These are phyloP conservation scores for Ageneiosus marmoratus DNA, from an alignment of 2,113 vertebrate species.

Conservation along the genomic window DNA sequence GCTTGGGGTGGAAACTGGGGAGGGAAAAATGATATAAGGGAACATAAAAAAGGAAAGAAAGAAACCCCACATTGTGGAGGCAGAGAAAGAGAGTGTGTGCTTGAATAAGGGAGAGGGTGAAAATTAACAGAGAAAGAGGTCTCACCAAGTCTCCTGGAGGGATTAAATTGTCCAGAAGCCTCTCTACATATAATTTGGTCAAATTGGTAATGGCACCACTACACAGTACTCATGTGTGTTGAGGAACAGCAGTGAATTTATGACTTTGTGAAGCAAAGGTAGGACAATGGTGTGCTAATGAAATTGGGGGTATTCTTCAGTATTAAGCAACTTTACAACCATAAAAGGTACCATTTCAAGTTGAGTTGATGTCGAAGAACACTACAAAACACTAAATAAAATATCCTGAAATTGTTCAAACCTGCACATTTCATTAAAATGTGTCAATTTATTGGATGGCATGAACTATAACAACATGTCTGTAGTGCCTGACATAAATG, in stretches of 20 bases:
- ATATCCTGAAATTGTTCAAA: background rate
- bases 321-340: background rate
- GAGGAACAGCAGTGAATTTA: constrained; percentile 60
- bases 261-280: constrained; percentile 62
- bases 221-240: constrained; percentile 59
- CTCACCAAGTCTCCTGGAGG: constrained; percentile 76
- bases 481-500: too few relatives aligned
- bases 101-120: constrained; percentile 69
- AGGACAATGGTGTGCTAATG: constrained; percentile 11
- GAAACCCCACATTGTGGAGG: constrained; percentile 65
- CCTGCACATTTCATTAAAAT: background rate
- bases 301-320: background rate
- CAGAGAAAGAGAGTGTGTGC: constrained; percentile 63
- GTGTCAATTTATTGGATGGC: background rate
- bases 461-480: too few relatives aligned
- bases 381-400: background rate
- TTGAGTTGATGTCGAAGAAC: background rate
- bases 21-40: constrained; percentile 76
- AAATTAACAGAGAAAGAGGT: constrained; percentile 59
- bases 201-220: constrained; percentile 76
- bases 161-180: constrained; percentile 85
- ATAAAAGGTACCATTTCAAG: constrained; percentile 1
- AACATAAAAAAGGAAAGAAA: constrained; percentile 64
- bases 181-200: constrained; percentile 75
- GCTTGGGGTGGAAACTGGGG: constrained; percentile 55